Conservation (phyloP, 2,888 invertebrate species). For the Amphipyra tragopoginis region DNA sequence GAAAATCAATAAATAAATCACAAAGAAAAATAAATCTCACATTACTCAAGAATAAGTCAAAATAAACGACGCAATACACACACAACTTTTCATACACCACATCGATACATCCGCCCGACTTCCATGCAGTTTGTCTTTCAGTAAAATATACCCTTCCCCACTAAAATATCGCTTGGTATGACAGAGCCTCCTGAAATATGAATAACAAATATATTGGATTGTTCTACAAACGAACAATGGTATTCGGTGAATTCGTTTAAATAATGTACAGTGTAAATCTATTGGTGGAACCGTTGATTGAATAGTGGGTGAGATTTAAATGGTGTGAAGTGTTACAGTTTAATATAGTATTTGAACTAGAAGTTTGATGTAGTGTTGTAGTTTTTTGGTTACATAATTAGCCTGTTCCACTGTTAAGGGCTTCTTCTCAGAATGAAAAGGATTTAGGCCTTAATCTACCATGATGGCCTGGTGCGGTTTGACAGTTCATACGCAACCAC, state of each 20-base stretch:
- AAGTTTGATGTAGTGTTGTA: slow-evolving; percentile 3
- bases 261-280: slow-evolving; percentile 22
- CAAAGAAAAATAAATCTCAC: not conserved
- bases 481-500: too few species aligned
- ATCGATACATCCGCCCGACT: slow-evolving; percentile 40
- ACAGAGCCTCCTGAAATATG: slow-evolving; percentile 60
- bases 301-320: slow-evolving; percentile 29
- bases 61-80: slow-evolving; percentile 32
- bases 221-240: slow-evolving; percentile 57
- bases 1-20: not conserved
- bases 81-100: slow-evolving; percentile 30
- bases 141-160: slow-evolving; percentile 43
- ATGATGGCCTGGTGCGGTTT: too few species aligned
- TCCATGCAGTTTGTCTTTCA: slow-evolving; percentile 48
- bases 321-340: slow-evolving; percentile 38
- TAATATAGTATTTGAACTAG: not conserved
- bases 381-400: too few species aligned
- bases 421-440: too few species aligned
- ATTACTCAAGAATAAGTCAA: slow-evolving; percentile 14
- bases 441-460: too few species aligned
- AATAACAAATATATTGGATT: slow-evolving; percentile 68
- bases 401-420: too few species aligned
- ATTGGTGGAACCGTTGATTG: slow-evolving; percentile 34
- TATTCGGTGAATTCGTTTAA: slow-evolving; percentile 28
- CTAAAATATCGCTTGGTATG: slow-evolving; percentile 43